Evolutionary conservation across 2,797 vertebrate genomes (phyloP).

Genomic region (Melanotaenia nigrans): DNA sequence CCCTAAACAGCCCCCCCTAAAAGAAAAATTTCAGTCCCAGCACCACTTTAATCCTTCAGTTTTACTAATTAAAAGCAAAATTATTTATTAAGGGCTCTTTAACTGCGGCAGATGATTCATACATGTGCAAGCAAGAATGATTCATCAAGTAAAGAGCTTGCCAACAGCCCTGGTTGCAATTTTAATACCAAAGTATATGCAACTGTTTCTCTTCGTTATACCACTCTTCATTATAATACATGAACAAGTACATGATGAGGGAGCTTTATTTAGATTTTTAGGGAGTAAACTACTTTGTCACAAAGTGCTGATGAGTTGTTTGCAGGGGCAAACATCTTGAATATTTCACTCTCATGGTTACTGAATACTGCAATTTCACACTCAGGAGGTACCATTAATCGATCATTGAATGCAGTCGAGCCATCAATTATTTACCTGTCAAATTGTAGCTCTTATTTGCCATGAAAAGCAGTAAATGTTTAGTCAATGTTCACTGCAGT

Average conservation of each 20-base stretch:
- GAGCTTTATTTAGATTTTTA: constrained; percentile 50
- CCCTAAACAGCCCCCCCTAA: no score
- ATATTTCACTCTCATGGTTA: constrained; percentile 24
- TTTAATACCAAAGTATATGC: constrained; percentile 68
- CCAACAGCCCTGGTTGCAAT: constrained; percentile 67
- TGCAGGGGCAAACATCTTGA: constrained; percentile 23
- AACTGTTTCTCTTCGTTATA: constrained; percentile 70
- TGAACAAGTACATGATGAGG: constrained; percentile 43
- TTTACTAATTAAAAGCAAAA: constrained; percentile 74
- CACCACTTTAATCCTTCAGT: constrained; percentile 62
- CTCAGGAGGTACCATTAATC: constrained; percentile 30
- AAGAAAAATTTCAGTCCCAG: constrained; percentile 33
- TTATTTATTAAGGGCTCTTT: constrained; percentile 80
- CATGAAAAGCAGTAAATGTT: constrained; percentile 47
- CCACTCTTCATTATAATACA: constrained; percentile 49
- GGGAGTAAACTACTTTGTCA: constrained; percentile 27
- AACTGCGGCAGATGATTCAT: constrained; percentile 74
- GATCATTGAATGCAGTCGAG: constrained; percentile 35
- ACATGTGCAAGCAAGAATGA: constrained; percentile 68
- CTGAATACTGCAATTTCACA: constrained; percentile 8
- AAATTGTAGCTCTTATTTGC: constrained; percentile 47
- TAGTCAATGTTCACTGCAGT: constrained; percentile 18
- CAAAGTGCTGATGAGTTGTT: constrained; percentile 26
- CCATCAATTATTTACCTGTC: constrained; percentile 56
- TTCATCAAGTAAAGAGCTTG: constrained; percentile 75